Percentiles rank a stretch among this genome's conserved stretches.
phyloP scores from a whole-genome alignment of 2,797 vertebrate genomes.

The Malurus splendens region DNA sequence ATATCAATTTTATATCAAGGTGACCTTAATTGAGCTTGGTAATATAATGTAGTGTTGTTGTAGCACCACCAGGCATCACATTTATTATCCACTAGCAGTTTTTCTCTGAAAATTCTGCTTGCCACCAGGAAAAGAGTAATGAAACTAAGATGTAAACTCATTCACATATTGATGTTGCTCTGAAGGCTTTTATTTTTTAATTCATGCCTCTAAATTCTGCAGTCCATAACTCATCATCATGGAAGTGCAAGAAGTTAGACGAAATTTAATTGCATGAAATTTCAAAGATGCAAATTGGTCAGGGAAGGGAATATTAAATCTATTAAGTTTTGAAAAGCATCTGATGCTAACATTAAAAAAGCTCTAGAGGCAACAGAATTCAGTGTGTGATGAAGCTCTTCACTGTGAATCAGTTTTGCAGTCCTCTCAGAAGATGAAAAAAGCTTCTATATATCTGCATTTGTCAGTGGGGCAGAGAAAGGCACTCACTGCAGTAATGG shows the following conservation, averaged over 20 bases:
- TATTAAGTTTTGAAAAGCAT: slow-evolving; percentile 55
- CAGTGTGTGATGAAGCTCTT: slow-evolving; percentile 31
- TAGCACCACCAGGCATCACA: slow-evolving; percentile 10
- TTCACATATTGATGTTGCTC: neutral
- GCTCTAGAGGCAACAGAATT: slow-evolving; percentile 30
- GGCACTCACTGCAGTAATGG: neutral
- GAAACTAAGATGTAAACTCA: neutral
- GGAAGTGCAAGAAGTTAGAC: slow-evolving; percentile 33
- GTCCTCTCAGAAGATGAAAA: neutral
- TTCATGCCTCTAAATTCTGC: neutral
- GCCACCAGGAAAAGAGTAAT: slow-evolving; percentile 22
- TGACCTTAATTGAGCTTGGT: slow-evolving; percentile 38
- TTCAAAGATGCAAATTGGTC: slow-evolving; percentile 47
- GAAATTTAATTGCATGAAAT: slow-evolving; percentile 54
- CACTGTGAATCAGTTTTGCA: slow-evolving; percentile 21
- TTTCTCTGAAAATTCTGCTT: slow-evolving; percentile 33
- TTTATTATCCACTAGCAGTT: slow-evolving; percentile 35
- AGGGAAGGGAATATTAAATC: slow-evolving; percentile 38
- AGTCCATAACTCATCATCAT: slow-evolving; percentile 39
- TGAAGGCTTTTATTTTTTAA: slow-evolving; percentile 7
- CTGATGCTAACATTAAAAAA: slow-evolving; percentile 29
- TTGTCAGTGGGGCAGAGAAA: neutral
- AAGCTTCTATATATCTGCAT: neutral
- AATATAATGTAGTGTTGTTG: slow-evolving; percentile 21
- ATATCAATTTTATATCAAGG: slow-evolving; percentile 37